Base-by-base conservation (phyloP, 1,140 invertebrate genomes). In the Aphelinus certus region DNA sequence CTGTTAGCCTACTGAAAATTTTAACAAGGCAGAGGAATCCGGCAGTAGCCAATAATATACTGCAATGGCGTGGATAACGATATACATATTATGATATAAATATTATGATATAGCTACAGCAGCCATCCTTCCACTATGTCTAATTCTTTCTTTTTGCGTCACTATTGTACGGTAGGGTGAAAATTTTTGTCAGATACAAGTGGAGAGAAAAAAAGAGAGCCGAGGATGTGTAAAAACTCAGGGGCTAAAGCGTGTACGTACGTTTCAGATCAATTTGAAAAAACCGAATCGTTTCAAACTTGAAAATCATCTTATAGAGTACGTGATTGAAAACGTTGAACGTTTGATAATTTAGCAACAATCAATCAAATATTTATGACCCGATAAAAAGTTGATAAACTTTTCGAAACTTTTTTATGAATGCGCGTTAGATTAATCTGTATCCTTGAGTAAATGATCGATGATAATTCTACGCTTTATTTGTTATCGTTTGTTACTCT, bases 81-180 rank as follows among this genome's bases (percentile, higher is more conserved):
- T 42, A 74, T 56, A 74, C 4, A 74, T 74, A 61, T 73, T 55
- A 5, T 64, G 45, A 62, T 42, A 53, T 57, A 63, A 74, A 68
- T 63, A 71, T 47, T 26, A 26, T 26, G 26, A 10, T 60, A 58
- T 67, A 76, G 49, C 45, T 75, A 64, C 46, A 58, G 65, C 26
- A 71, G 48, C 26, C 68, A 71, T 75, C 62, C 67, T 75, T 70
- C 68, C 61, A 71, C 62, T 66, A 71, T 55, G 47, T 65, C 7
- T 65, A 71, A 64, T 70, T 70, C 49, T 67, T 68, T 57, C 7
- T 62, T 53, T 53, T 6, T 10, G 55, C 65, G 60, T 70, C 55
- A 45, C 53, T 69, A 69, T 56, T 48, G 7, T 69, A 53, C 7
- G 4, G 48, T 51, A 2, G n/a, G n/a, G 6, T 26, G 4, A 2